phyloP scores from a whole-genome alignment of 1,140 invertebrate species.

The Drosophila cardini region DNA sequence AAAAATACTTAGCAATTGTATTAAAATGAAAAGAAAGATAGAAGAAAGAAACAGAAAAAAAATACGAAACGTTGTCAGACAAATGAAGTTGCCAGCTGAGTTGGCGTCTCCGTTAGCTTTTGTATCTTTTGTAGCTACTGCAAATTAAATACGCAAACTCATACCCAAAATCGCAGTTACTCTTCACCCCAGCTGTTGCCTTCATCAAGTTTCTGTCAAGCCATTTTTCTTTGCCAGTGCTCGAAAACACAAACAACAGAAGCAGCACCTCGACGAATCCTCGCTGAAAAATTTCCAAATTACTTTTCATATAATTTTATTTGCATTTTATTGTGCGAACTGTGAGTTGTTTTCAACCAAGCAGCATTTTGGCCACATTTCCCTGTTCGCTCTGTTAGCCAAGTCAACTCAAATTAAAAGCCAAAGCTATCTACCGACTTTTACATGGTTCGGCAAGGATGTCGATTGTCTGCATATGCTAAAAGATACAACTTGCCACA shows the following conservation, averaged over 20 bases:
- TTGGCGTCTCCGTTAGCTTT: constrained; percentile 11
- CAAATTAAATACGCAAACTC: constrained; percentile 69
- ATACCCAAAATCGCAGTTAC: constrained; percentile 31
- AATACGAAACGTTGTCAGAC: constrained; percentile 49
- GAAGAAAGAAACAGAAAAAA: constrained; percentile 50
- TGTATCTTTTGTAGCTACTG: constrained; percentile 38
- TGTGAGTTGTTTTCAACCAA: constrained; percentile 34
- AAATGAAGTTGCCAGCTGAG: constrained; percentile 65
- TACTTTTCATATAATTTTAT: constrained; percentile 79
- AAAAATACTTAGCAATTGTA: constrained; percentile 66
- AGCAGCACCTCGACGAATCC: constrained; percentile 21
- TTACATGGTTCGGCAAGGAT: constrained; percentile 30
- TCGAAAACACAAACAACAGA: constrained; percentile 22
- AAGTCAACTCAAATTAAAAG: constrained; percentile 36
- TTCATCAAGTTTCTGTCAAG: constrained; percentile 46
- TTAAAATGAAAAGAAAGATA: constrained; percentile 66
- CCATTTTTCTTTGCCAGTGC: constrained; percentile 16
- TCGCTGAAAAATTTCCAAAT: constrained; percentile 58
- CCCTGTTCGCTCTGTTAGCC: constrained; percentile 18
- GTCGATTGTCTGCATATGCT: constrained; percentile 57
- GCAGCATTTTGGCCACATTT: constrained; percentile 30
- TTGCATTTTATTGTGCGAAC: constrained; percentile 68
- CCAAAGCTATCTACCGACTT: constrained; percentile 53
- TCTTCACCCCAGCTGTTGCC: constrained; percentile 14
- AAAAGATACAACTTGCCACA: constrained; percentile 39